Percentiles rank a stretch among this genome's conserved stretches.
phyloP scores from a whole-genome alignment of 2,113 vertebrate genomes.

The Cricetomys ansorgei region DNA sequence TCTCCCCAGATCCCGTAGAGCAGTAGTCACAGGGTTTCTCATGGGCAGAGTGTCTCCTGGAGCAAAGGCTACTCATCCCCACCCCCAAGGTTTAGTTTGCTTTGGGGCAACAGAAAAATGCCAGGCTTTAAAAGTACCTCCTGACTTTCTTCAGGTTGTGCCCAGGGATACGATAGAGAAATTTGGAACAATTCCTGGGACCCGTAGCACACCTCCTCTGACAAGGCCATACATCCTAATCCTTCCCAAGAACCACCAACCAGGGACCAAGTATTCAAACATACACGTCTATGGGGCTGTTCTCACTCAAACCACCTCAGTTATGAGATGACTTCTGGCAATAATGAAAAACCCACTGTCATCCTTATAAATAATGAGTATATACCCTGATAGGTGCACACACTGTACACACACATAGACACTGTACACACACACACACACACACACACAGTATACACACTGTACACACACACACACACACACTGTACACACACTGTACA shows the following conservation, averaged over 20 bases:
- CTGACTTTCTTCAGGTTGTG: neutral
- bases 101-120: neutral
- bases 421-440: too few relatives aligned
- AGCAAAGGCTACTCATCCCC: neutral
- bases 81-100: neutral
- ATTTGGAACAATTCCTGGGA: neutral
- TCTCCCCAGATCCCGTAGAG: neutral
- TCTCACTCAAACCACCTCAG: neutral
- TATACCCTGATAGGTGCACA: neutral
- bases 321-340: conserved; percentile 20
- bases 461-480: too few relatives aligned
- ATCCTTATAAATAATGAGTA: neutral
- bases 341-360: neutral
- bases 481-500: too few relatives aligned
- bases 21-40: neutral
- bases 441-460: too few relatives aligned
- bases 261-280: neutral
- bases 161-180: neutral
- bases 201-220: neutral
- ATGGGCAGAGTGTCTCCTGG: neutral
- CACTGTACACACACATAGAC: neutral
- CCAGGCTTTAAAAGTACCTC: neutral
- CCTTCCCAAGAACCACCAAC: neutral
- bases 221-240: neutral
- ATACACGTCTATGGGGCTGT: neutral